Evolutionary conservation across 92 coral and sea anemone species (phyloP).

Genomic region (Scolanthus callimorphus): DNA sequence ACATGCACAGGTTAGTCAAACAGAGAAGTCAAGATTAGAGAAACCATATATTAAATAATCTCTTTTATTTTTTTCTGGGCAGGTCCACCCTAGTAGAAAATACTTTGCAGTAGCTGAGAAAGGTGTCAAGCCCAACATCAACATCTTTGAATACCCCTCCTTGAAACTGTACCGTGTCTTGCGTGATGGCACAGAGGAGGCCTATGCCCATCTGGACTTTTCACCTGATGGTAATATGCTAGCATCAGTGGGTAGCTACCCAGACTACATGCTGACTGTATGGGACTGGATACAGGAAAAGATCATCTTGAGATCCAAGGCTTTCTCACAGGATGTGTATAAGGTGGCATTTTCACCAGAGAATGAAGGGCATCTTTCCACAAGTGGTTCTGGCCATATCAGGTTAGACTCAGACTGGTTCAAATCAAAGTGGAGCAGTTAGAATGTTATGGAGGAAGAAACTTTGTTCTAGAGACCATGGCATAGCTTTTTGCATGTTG

Average conservation of each 20-base stretch:
- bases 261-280: constrained; percentile 94
- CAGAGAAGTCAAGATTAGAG: too few species aligned
- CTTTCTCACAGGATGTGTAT: constrained; percentile 94
- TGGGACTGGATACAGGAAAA: constrained; percentile 99
- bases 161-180: constrained; percentile 86
- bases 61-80: background rate
- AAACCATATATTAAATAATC: too few species aligned
- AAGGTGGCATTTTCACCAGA: constrained; percentile 97
- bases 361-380: constrained; percentile 93
- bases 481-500: too few species aligned
- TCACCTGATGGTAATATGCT: constrained; percentile 87
- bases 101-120: constrained; percentile 99
- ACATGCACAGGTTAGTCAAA: too few species aligned
- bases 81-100: constrained; percentile 94
- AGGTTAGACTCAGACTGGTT: too few species aligned
- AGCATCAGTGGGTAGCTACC: constrained; percentile 96
- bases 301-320: constrained; percentile 83
- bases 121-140: constrained; percentile 84
- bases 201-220: constrained; percentile 92
- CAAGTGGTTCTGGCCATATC: constrained; percentile 97
- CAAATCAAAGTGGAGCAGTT: too few species aligned
- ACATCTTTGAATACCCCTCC: constrained; percentile 94
- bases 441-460: too few species aligned
- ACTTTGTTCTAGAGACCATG: too few species aligned
- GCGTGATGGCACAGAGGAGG: constrained; percentile 95